Base-by-base conservation (phyloP, 2,888 invertebrate species). In the Blera fallax region DNA sequence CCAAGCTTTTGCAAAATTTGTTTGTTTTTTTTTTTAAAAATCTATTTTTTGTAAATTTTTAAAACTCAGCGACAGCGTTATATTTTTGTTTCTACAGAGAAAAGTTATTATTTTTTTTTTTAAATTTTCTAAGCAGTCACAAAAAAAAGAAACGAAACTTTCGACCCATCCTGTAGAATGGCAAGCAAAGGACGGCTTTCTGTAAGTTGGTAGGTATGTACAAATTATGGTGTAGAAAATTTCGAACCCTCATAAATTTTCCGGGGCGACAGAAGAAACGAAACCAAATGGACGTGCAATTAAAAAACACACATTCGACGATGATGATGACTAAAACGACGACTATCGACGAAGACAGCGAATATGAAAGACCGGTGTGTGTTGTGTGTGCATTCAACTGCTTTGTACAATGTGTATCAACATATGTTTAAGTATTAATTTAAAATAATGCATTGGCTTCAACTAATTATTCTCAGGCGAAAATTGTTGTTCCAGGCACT, bases 271-370 rank as follows among this genome's bases (percentile, higher is more conserved):
- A 73, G 67, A 83, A 83, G 73, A 83, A 83, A 83, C 83, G 54
- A 83, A 83, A 78, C 72, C 65, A 73, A 83, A 83, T 73, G 83
- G 83, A 83, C 83, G 73, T 77, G 83, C 78, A 83, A 83, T 83
- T 83, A 83, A 83, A 83, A 83, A 83, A 78, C 78, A 83, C 73
- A 83, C 78, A 83, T 78, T 83, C 78, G 73, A 73, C 67, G 77
- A 72, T 32, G 74, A 78, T 65, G 70, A 73, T 56, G 72, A 65
- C 72, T 73, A 65, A 83, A 78, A 58, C 73, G 67, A 77, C 65
- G 60, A 54, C 73, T 50, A 60, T 73, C 67, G 65, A 54, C 72
- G 45, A 73, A 62, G 78, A 58, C 62, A 21, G 54, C 48, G 60
- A 73, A 65, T 64, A 29, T 48, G 77, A 70, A 48, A 14, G 58